Evolutionary conservation across 2,113 vertebrate species (phyloP).

Genomic region (Porphyrio hochstetteri): DNA sequence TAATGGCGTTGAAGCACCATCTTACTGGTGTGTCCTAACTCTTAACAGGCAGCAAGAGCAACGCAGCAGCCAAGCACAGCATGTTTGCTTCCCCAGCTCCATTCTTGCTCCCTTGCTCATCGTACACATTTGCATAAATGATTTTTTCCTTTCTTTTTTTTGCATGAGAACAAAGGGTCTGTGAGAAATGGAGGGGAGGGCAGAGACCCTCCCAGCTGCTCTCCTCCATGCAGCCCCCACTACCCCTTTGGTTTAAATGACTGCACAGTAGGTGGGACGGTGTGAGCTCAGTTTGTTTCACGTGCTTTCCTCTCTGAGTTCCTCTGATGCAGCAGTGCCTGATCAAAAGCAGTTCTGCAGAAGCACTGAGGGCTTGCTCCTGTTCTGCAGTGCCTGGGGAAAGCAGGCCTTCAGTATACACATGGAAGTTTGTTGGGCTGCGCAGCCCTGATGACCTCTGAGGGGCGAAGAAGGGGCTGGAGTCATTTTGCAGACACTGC

Average conservation of each 20-base stretch:
- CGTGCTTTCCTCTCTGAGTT: background rate
- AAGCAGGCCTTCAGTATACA: background rate
- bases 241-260: background rate
- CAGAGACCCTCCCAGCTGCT: background rate
- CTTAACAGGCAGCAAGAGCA: background rate
- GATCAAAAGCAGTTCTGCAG: background rate
- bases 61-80: background rate
- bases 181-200: background rate
- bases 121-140: background rate
- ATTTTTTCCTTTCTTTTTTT: too few species aligned
- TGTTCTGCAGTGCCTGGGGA: background rate
- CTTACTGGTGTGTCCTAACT: background rate
- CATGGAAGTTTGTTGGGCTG: background rate
- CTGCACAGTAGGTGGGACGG: background rate
- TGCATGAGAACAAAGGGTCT: background rate
- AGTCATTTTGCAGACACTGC: background rate
- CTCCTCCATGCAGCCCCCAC: background rate
- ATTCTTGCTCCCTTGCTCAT: background rate
- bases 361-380: background rate
- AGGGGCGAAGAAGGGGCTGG: background rate
- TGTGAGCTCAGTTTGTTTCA: background rate
- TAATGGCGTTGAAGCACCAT: background rate
- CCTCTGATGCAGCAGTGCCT: fast-evolving
- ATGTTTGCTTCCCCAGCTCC: background rate
- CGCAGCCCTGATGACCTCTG: background rate